phyloP scores from a whole-genome alignment of 2,113 vertebrate genomes.

The Oreochromis spilurus region DNA sequence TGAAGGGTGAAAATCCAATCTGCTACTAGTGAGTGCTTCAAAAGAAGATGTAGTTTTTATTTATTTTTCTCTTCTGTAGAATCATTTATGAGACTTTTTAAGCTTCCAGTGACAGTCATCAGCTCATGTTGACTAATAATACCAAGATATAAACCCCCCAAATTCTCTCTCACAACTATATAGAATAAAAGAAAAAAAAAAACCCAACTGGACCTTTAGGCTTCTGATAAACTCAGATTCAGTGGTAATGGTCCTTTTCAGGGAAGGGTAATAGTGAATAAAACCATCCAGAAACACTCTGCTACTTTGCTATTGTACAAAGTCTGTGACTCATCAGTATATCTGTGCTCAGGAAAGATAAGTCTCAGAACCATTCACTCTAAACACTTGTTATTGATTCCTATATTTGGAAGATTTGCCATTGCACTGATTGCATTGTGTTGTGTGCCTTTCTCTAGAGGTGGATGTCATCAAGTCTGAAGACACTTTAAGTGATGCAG shows the following conservation, averaged over 20 bases:
- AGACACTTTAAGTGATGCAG: background rate
- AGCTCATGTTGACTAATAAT: background rate
- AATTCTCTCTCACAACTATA: background rate
- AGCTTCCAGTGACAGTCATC: background rate
- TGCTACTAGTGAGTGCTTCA: background rate
- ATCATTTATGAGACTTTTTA: background rate
- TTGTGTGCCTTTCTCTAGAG: slow-evolving; percentile 44
- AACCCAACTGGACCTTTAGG: fast-evolving
- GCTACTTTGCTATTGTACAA: background rate
- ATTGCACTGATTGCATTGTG: slow-evolving; percentile 9
- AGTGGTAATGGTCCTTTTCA: background rate
- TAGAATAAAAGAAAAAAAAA: background rate
- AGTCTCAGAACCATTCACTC: background rate
- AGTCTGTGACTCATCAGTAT: background rate
- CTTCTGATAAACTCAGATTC: background rate
- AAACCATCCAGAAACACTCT: background rate
- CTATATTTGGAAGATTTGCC: background rate
- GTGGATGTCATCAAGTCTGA: slow-evolving; percentile 26
- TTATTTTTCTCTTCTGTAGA: background rate
- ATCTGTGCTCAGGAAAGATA: background rate
- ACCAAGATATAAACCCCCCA: background rate
- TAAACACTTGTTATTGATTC: slow-evolving; percentile 9
- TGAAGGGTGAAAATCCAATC: background rate
- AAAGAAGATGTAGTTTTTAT: background rate
- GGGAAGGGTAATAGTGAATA: background rate